Evolutionary conservation across 2,888 invertebrate species (phyloP).

Genomic region (Carabus problematicus): DNA sequence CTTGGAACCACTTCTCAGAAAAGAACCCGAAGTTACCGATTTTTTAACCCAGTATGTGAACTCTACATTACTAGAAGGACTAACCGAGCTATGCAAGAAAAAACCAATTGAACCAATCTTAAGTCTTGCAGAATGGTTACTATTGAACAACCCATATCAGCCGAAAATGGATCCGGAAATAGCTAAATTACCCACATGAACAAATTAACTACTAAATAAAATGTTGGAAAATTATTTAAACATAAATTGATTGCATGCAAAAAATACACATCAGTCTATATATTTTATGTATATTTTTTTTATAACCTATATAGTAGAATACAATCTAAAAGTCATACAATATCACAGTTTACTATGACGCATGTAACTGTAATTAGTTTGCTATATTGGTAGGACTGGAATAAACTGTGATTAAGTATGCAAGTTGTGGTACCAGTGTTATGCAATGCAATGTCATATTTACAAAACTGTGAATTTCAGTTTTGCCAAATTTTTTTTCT

Average conservation of each 20-base stretch:
- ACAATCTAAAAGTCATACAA: slow-evolving; percentile 6
- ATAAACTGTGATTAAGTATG: slow-evolving; percentile 45
- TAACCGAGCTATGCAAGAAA: slow-evolving; percentile 71
- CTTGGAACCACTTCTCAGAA: slow-evolving; percentile 73
- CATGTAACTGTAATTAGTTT: not conserved
- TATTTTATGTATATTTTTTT: not conserved
- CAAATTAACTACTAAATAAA: slow-evolving; percentile 14
- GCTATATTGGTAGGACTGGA: slow-evolving; percentile 20
- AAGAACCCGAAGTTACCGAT: slow-evolving; percentile 68
- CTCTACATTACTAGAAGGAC: slow-evolving; percentile 67
- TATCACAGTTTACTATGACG: slow-evolving; percentile 31
- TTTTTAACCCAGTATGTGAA: slow-evolving; percentile 74
- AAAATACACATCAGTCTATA: not conserved
- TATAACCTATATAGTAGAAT: not conserved
- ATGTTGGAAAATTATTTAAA: slow-evolving; percentile 17
- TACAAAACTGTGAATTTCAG: too few relatives aligned
- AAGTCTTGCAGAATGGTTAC: slow-evolving; percentile 80
- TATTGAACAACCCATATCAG: slow-evolving; percentile 77
- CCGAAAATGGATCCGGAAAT: slow-evolving; percentile 61
- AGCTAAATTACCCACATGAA: slow-evolving; percentile 53
- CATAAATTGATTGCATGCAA: slow-evolving; percentile 9
- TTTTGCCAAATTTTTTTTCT: too few relatives aligned
- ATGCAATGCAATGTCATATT: too few relatives aligned
- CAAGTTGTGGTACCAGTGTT: too few relatives aligned
- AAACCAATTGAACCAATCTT: slow-evolving; percentile 79